Conservation (phyloP, 2,888 invertebrate species). For the Melolontha melolontha region DNA sequence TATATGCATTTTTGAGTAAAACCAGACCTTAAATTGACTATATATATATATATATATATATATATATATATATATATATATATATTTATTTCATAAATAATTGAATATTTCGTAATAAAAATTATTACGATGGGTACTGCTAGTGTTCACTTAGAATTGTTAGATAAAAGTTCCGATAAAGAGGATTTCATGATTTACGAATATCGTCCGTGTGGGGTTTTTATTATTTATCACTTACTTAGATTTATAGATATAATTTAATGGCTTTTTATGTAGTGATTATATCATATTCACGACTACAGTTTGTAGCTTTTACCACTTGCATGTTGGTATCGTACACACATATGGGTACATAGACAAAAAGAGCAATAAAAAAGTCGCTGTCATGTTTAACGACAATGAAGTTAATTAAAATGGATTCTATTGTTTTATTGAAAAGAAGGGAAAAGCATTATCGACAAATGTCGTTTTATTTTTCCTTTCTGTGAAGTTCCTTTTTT, state of each 20-base stretch:
- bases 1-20: too few relatives aligned
- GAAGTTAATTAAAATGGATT: constrained; percentile 16
- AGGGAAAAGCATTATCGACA: constrained; percentile 11
- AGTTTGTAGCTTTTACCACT: not conserved
- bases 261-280: constrained; percentile 46
- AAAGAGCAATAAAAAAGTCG: too few relatives aligned
- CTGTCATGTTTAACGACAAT: not conserved
- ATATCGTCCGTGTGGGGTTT: constrained; percentile 20
- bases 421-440: constrained; percentile 28
- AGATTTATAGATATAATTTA: constrained; percentile 47
- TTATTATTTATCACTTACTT: constrained; percentile 48
- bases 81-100: too few relatives aligned
- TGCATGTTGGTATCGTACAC: not conserved
- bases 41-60: too few relatives aligned
- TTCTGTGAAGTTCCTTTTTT: constrained; percentile 5
- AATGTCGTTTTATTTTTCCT: not conserved
- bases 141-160: too few relatives aligned
- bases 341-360: not conserved
- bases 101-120: too few relatives aligned
- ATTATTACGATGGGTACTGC: too few relatives aligned
- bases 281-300: constrained; percentile 31
- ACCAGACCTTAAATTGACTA: too few relatives aligned
- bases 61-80: too few relatives aligned
- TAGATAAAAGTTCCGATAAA: not conserved
- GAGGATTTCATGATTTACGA: constrained; percentile 14